These are phyloP conservation scores for Mus spretus DNA, from an alignment of 2,797 vertebrate species.

Conservation along the genomic window DNA sequence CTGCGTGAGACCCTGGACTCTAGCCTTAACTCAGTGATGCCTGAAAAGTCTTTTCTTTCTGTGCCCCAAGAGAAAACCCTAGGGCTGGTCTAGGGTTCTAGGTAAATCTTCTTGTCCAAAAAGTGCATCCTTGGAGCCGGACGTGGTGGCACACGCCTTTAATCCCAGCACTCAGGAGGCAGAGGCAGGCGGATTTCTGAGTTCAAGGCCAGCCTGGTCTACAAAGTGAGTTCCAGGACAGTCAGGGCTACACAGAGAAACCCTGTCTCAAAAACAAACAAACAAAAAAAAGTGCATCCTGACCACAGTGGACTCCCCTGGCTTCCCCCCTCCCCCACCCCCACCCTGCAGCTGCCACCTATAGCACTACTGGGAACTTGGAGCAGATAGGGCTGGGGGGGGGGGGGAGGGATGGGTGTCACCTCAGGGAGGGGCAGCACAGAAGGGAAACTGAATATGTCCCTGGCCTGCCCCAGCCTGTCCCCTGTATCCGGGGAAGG, in stretches of 20 bases:
- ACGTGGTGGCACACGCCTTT: no score
- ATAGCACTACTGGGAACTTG: conserved; percentile 44
- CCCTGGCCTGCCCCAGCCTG: conserved; percentile 79
- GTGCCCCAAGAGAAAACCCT: neutral
- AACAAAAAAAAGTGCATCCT: neutral
- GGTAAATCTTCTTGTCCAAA: neutral
- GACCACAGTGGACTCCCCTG: neutral
- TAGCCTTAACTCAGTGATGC: neutral
- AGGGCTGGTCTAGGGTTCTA: neutral
- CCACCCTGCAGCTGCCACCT: neutral
- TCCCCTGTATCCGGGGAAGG: conserved; percentile 81
- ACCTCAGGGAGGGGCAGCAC: conserved; percentile 75
- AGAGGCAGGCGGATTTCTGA: no score
- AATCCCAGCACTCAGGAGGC: no score
- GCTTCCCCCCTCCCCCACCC: no score
- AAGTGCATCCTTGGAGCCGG: no score
- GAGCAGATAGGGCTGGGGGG: neutral
- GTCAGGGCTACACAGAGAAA: neutral
- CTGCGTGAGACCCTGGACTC: conserved; percentile 2
- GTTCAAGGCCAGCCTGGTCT: no score
- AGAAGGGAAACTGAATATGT: conserved; percentile 83
- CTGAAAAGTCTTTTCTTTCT: neutral
- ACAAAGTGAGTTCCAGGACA: no score
- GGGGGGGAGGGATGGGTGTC: neutral
- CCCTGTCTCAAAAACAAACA: no score